phyloP scores from a whole-genome alignment of 2,113 vertebrate species.

The Proterorhinus semilunaris region DNA sequence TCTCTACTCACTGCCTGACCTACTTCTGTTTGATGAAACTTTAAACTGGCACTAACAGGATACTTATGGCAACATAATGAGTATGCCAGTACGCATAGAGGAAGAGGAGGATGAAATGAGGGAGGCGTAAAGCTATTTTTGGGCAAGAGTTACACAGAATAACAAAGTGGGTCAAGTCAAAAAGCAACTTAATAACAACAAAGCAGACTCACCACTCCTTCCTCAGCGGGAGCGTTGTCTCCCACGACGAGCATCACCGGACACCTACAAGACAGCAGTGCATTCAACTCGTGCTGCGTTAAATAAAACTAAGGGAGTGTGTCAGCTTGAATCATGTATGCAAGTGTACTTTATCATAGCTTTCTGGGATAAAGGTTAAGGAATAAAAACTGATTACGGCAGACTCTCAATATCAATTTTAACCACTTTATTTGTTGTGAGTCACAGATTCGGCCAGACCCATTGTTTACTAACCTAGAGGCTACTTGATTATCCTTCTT shows the following conservation, averaged over 20 bases:
- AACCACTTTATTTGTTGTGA: background rate
- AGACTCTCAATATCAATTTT: background rate
- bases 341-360: background rate
- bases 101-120: background rate
- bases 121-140: background rate
- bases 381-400: background rate
- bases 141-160: background rate
- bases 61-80: conserved; percentile 19
- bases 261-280: conserved; percentile 75
- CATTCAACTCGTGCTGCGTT: background rate
- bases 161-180: background rate
- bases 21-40: conserved; percentile 41
- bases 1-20: conserved; percentile 27
- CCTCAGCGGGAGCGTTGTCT: conserved; percentile 92
- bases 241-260: conserved; percentile 96
- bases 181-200: background rate
- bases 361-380: background rate
- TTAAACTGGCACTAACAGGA: conserved; percentile 12
- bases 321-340: background rate
- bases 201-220: conserved; percentile 88
- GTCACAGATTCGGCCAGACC: background rate
- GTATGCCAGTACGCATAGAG: background rate
- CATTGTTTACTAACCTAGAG: background rate
- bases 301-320: background rate
- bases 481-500: background rate